Evolutionary conservation across 2,888 invertebrate species (phyloP), one percentile per base, ranked within the genome.

Genomic region (Xestia rhomboidea): DNA sequence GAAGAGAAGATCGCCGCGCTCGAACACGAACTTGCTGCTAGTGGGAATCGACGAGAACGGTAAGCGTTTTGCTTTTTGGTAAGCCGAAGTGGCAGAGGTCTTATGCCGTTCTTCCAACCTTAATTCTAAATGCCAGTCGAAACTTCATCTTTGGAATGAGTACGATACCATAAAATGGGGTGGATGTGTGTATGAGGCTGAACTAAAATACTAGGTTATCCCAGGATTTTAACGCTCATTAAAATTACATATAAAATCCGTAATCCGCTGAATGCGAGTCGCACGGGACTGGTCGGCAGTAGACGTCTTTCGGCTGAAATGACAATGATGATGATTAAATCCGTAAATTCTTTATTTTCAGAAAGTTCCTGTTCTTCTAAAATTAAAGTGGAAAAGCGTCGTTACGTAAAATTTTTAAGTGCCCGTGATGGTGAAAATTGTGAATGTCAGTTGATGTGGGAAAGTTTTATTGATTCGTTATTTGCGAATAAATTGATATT

Each of bases 1-100:
- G 97, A 97, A 88, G 96, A 95, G 86, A 97, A 97, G 77, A 97
- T 97, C 41, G 97, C 97, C 0, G 95, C 97, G 68, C 93, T 97
- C 1, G 97, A 97, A 86, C 92, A 97, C 75, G 96, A 97, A 85
- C 93, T 97, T n/a, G 95, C 95, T 21, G 94, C 94, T 34, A 92
- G 91, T 51, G 93, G 93, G n/a, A 94, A 93, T 79, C 91, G 94
- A 46, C 92, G 93, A 79, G 95, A 96, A 91, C 91, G 95, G 96
- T 95, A 51, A 78, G 83, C 63, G 57, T 51, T 68, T 30, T 15
- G 3, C 41, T 64, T 38, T 63, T 63, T 34, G 24, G 63, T 41
- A n/a, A 63, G 38, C 38, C n/a, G 13, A 41, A 41, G 38, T 15
- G 3, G n/a, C 63, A 41, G 13, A n/a, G n/a, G n/a, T 1, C n/a